Base-by-base conservation (phyloP, 2,113 vertebrate genomes). In the Dicerorhinus sumatrensis region DNA sequence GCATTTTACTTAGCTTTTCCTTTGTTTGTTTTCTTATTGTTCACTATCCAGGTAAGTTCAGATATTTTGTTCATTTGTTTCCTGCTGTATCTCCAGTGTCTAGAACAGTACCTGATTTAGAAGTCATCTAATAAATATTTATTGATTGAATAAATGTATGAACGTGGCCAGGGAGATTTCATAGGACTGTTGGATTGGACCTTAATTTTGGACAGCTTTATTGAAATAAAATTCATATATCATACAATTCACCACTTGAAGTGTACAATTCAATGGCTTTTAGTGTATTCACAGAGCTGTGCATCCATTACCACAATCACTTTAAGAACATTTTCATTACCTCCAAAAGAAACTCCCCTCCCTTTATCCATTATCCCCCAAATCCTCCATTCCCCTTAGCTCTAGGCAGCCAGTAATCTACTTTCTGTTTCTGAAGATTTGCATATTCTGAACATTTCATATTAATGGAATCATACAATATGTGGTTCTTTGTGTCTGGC, bases 11-110 rank as follows among this genome's bases (percentile, higher is more conserved):
- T 58, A 39, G 18, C 11, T 39, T 92, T 95, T 81, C 31, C 12
- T 89, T 93, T 80, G 48, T 93, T 91, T 87, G 25, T 93, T 91
- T 87, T 21, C 63, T 88, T 80, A 36, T 67, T 77, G 36, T 94
- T 86, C n/a, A 21, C 18, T 31, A 48, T 80, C 27, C 80, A 6
- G 13, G 39, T 42, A 48, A 72, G 13, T 36, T 54, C 39, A 79
- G 76, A 62, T 36, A 69, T 86, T 91, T 92, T 76, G 20, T 83
- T 5, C 79, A 16, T 77, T 87, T 79, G 48, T 60, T 86, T 86
- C 33, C 69, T 72, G 31, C 62, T 80, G 1, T 85, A 65, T 73
- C 48, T 91, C 48, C 31, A 67, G 29, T 69, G n/a, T 39, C 21
- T n/a, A 39, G 31, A 92, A 79, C 1, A 48, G 6, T 29, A 42